Percentiles rank a stretch among this genome's conserved stretches.
Conservation (phyloP, 2,113 vertebrate species). For the Cololabis saira region DNA sequence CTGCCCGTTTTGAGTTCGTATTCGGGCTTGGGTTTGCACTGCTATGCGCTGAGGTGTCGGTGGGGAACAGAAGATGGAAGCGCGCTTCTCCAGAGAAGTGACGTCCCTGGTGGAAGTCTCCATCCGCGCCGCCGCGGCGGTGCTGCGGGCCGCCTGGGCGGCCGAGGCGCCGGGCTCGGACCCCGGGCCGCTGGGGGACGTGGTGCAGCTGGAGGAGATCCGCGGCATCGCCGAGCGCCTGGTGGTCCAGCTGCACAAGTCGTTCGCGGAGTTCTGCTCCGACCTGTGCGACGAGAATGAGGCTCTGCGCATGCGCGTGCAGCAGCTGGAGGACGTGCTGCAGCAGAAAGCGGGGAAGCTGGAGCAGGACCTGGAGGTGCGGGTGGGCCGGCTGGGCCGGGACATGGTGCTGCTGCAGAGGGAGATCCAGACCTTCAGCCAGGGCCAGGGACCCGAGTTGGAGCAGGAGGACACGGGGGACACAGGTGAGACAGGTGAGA, state of each 20-base stretch:
- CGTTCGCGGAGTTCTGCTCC: conserved; percentile 53
- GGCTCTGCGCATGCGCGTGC: conserved; percentile 64
- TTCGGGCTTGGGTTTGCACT: not conserved
- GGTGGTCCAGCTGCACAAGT: conserved; percentile 48
- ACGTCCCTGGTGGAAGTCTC: conserved; percentile 66
- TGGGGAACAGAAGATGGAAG: conserved; percentile 46
- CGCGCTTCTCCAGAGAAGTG: conserved; percentile 56
- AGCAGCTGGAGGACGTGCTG: conserved; percentile 72
- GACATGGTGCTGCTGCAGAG: conserved; percentile 71
- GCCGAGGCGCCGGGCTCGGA: conserved; percentile 42
- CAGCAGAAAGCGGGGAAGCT: conserved; percentile 69
- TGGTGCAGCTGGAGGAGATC: conserved; percentile 25
- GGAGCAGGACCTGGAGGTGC: conserved; percentile 70
- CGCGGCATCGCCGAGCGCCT: conserved; percentile 56
- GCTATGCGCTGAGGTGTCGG: rapidly evolving
- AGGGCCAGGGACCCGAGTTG: not conserved
- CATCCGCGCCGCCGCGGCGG: conserved; percentile 53
- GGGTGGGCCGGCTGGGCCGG: conserved; percentile 61
- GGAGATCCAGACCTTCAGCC: conserved; percentile 63
- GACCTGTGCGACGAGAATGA: conserved; percentile 68
- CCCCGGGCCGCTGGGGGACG: no score
- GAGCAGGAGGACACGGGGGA: conserved; percentile 20
- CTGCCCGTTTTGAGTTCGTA: not conserved
- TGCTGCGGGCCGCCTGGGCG: conserved; percentile 49
- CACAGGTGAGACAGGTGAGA: no score